Percentiles rank a stretch among this genome's conserved stretches.
phyloP scores from a whole-genome alignment of 2,113 vertebrate species.

The Eolophus roseicapilla region DNA sequence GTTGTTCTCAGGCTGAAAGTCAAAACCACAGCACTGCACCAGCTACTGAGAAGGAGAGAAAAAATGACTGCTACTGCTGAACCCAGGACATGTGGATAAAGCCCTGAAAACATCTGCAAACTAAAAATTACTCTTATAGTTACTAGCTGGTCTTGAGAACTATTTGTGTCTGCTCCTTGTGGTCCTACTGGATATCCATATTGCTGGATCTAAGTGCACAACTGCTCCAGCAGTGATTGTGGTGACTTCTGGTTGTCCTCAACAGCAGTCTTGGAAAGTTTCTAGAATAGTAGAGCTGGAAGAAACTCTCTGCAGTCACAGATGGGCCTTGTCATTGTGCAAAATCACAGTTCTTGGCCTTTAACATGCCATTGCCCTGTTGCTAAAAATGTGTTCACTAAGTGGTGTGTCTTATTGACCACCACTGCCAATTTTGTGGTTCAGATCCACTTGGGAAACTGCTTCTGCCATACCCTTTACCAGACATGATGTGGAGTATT shows the following conservation, averaged over 20 bases:
- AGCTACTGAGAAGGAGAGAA: no score
- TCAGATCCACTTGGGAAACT: neutral
- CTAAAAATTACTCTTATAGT: neutral
- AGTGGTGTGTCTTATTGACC: neutral
- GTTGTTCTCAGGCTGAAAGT: no score
- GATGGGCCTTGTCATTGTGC: neutral
- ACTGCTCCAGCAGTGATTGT: neutral
- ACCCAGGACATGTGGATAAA: neutral
- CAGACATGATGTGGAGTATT: neutral
- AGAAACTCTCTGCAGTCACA: neutral
- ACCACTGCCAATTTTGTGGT: neutral
- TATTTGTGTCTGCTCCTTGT: neutral
- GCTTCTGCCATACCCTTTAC: neutral
- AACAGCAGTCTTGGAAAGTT: neutral
- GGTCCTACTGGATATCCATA: rapidly evolving
- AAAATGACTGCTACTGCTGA: no score
- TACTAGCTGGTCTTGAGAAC: neutral
- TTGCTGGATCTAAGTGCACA: neutral
- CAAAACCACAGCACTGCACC: no score
- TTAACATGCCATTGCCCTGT: neutral
- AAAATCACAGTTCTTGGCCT: neutral
- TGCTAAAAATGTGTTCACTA: neutral
- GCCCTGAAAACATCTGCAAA: neutral
- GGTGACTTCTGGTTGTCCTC: neutral
- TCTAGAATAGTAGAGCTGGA: neutral